phyloP scores from a whole-genome alignment of 2,888 invertebrate species.

The Orchestes rusci region DNA sequence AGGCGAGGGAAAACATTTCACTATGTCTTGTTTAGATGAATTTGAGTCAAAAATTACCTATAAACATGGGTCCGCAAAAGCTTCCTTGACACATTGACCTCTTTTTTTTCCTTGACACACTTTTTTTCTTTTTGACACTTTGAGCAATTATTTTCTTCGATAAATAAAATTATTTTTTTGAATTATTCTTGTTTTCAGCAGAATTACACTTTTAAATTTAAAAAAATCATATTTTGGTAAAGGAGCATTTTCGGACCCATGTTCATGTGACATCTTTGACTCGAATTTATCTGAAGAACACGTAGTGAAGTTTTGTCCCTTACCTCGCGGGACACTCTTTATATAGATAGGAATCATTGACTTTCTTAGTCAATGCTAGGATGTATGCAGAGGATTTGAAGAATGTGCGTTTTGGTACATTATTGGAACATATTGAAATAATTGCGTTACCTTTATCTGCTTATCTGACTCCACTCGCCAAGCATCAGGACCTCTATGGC shows the following conservation, averaged over 20 bases:
- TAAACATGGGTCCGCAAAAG: neutral
- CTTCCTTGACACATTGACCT: neutral
- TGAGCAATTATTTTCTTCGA: neutral
- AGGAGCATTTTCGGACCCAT: neutral
- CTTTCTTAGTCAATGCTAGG: too few relatives aligned
- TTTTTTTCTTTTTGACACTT: neutral
- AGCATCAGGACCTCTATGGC: constrained; percentile 69
- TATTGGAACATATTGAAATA: too few relatives aligned
- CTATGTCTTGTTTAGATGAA: neutral
- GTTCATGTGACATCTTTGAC: neutral
- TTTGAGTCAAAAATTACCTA: neutral
- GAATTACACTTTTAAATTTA: neutral
- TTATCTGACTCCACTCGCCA: constrained; percentile 65
- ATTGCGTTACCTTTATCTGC: constrained; percentile 54
- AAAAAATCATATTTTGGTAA: neutral
- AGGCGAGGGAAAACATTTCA: neutral
- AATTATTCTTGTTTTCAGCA: neutral
- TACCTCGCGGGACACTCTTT: neutral
- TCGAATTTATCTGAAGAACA: neutral
- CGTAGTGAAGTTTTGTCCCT: neutral
- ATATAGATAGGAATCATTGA: too few relatives aligned
- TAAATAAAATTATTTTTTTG: neutral
- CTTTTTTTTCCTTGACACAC: neutral
- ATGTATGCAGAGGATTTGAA: too few relatives aligned
- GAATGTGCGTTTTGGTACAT: too few relatives aligned